phyloP scores from a whole-genome alignment of 1,140 invertebrate genomes.

The Cotesia glomerata region DNA sequence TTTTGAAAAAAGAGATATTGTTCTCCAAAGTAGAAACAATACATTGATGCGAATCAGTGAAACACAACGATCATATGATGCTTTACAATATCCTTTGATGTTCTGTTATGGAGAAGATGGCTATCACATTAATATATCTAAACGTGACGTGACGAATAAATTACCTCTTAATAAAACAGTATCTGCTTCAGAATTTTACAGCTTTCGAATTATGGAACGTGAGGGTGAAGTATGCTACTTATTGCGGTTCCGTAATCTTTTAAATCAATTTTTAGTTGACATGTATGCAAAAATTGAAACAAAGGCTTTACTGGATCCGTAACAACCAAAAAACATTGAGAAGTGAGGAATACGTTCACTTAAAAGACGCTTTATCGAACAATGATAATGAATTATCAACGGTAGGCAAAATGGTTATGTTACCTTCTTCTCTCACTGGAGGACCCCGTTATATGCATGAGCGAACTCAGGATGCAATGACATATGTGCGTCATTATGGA shows the following conservation, averaged over 20 bases:
- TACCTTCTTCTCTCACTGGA: slow-evolving; percentile 59
- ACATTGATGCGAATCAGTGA: neutral
- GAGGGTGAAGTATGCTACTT: slow-evolving; percentile 46
- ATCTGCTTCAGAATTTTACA: slow-evolving; percentile 38
- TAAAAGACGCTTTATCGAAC: slow-evolving; percentile 36
- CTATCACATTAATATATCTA: neutral
- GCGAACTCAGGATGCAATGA: slow-evolving; percentile 58
- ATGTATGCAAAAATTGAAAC: slow-evolving; percentile 62
- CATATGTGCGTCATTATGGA: slow-evolving; percentile 49
- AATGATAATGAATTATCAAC: neutral
- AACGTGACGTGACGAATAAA: neutral
- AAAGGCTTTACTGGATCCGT: slow-evolving; percentile 53
- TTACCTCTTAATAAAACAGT: neutral
- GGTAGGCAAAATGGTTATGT: slow-evolving; percentile 40
- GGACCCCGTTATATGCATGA: slow-evolving; percentile 58
- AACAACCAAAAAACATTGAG: slow-evolving; percentile 60
- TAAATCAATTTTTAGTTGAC: slow-evolving; percentile 57
- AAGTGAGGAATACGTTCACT: slow-evolving; percentile 51
- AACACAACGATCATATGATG: neutral
- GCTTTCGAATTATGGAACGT: slow-evolving; percentile 53
- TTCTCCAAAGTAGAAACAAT: neutral
- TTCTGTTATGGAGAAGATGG: neutral
- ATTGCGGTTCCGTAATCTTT: slow-evolving; percentile 49
- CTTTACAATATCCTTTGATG: too few species aligned
- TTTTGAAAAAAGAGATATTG: slow-evolving; percentile 8